These are phyloP conservation scores for Chloropsis hardwickii DNA, from an alignment of 2,113 vertebrate genomes.

Conservation along the genomic window DNA sequence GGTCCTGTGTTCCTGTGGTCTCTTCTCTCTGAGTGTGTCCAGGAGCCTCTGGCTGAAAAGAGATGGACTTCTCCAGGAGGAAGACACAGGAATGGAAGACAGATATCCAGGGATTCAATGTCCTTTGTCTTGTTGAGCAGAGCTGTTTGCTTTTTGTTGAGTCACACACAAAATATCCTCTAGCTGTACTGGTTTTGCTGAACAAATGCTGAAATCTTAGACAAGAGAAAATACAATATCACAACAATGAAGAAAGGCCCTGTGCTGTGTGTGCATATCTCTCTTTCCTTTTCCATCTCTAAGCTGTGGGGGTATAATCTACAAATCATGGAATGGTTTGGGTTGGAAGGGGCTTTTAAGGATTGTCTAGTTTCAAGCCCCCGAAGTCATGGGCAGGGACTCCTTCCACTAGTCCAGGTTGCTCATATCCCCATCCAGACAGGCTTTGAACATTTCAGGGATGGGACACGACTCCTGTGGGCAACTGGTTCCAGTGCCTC, in stretches of 20 bases:
- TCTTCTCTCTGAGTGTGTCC: neutral
- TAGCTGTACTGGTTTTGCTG: neutral
- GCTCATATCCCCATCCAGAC: neutral
- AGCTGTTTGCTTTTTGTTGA: neutral
- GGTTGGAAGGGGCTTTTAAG: too few relatives aligned
- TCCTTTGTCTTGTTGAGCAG: neutral
- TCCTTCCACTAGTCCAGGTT: neutral
- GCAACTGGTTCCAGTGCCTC: neutral
- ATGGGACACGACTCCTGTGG: neutral
- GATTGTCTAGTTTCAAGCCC: too few relatives aligned
- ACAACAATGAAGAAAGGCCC: neutral
- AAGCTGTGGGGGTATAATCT: neutral
- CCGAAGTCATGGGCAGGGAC: too few relatives aligned
- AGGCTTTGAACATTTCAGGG: neutral
- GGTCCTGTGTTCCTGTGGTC: neutral
- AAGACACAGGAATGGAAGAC: neutral
- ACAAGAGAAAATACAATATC: fast-evolving
- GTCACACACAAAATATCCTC: neutral
- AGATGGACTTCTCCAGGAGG: neutral
- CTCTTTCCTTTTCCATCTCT: neutral
- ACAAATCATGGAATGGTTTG: neutral
- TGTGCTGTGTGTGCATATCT: neutral
- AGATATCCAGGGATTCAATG: neutral
- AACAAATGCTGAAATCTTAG: neutral
- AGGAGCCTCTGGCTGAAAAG: neutral